Conservation (phyloP, 2,797 vertebrate species). For the Myotis pilosus region DNA sequence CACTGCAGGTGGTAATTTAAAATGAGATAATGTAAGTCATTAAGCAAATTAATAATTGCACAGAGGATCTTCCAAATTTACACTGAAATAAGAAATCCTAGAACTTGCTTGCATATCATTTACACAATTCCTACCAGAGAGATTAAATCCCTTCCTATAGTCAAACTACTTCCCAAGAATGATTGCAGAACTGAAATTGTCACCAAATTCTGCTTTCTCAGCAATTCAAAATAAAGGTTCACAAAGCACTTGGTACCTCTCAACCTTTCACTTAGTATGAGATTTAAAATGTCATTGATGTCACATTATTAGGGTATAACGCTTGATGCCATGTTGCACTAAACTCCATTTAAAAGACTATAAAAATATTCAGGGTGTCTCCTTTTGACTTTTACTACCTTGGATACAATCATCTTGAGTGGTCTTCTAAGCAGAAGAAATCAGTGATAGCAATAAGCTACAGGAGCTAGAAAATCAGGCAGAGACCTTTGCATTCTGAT, state of each 20-base stretch:
- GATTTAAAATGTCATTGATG: constrained; percentile 42
- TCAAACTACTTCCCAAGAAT: not conserved
- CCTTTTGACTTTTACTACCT: constrained; percentile 23
- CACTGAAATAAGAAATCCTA: not conserved
- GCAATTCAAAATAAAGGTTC: constrained; percentile 47
- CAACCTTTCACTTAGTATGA: constrained; percentile 19
- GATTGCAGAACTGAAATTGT: constrained; percentile 20
- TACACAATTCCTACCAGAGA: not conserved
- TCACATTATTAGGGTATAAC: constrained; percentile 7
- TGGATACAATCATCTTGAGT: not conserved
- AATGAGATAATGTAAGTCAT: constrained; percentile 31
- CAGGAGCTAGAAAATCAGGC: not conserved
- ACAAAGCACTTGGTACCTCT: not conserved
- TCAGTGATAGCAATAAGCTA: not conserved
- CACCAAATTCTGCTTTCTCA: constrained; percentile 39
- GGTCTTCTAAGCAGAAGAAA: not conserved
- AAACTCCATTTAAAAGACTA: constrained; percentile 51
- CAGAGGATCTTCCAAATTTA: not conserved
- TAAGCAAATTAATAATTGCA: constrained; percentile 51
- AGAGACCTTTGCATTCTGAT: not conserved
- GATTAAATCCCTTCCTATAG: not conserved
- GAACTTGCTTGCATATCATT: not conserved
- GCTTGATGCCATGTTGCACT: not conserved
- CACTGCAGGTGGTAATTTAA: constrained; percentile 9
- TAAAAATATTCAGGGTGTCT: not conserved